Evolutionary conservation across 1,140 invertebrate species (phyloP), one percentile per base, ranked within the genome.

Genomic region (Drosophila albomicans): DNA sequence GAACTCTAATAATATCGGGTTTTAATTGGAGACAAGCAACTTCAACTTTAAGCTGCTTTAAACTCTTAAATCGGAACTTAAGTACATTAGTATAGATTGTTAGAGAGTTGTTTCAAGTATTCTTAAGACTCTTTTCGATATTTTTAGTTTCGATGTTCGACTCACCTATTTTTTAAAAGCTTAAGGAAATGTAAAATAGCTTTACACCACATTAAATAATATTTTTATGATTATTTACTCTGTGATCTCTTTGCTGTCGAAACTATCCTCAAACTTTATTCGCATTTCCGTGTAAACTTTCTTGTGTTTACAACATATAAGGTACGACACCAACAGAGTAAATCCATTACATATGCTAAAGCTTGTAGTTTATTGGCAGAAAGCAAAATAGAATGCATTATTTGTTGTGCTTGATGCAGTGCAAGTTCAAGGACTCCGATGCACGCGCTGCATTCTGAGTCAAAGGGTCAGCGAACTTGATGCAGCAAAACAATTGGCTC

Each of bases 361-460:
- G 3, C 32, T 28, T 52, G 35, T 13, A 10, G 28, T 10, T 11
- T 28, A 32, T 4, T 11, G 48, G 0, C n/a, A 48, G 5, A 48
- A n/a, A 43, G 13, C 32, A 49, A 48, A 49, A 48, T 49, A 32
- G 11, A 5, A 54, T 3, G 48, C 6, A 48, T 5, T 2, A 20
- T 15, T 15, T 20, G 43, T 28, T 62, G 49, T 49, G 35, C 35
- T 54, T 64, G 62, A 4, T 11, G 13, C 58, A 20, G 13, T 7
- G 46, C 28, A 54, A 32, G 46, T 63, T 63, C 59, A 63, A 63
- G 59, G 59, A 16, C 59, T 46, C 1, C 1, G 16, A 25, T 16
- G 11, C 43, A 46, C 43, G n/a, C 28, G 46, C 28, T 59, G 59
- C 46, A 32, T 20, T 4, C 20, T 25, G 3, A 20, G 13, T 2